Base-by-base conservation (phyloP, 2,797 vertebrate species). In the Sebastiscus tertius region DNA sequence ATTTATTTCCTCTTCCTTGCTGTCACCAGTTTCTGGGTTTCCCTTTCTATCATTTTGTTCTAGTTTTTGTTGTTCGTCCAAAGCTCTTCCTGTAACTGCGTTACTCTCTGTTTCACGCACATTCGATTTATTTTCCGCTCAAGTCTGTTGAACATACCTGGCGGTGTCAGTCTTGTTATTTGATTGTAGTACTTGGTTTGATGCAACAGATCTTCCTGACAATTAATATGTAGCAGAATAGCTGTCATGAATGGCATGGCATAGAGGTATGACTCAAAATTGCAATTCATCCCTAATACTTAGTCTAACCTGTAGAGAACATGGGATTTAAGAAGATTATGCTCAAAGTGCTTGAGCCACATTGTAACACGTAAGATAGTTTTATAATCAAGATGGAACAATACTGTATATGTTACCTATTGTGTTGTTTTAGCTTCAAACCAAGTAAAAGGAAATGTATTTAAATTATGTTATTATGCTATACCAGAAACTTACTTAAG, bases 11-110 rank as follows among this genome's bases (percentile, higher is more conserved):
- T 75, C 68, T 52, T 63, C 34, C 9, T 68, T 16, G 12, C 14
- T 8, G 18, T 60, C 59, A 64, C 11, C 63, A 16, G 46, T 29
- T 33, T 49, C 46, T 42, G 27, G 12, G 39, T 65, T 76, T 76
- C 52, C 54, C 6, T 62, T 13, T 77, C 65, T 66, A 55, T 87
- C 27, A 60, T 36, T 60, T 64, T 36, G 42, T 72, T 78, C 29
- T 27, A 24, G 34, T 65, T 65, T 60, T 42, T 26, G 29, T 72
- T 55, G 13, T 71, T 66, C 33, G 36, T 76, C 62, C 58, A 8
- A 24, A 74, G 27, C 29, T 16, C 46, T 22, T 75, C 63, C 42
- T 56, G 55, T 72, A 16, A 36, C 36, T 0, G 5, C 13, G 18
- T 27, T 79, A 29, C 31, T n/a, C 55, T 34, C 14, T 49, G 10